Evolutionary conservation across 2,888 invertebrate species (phyloP).

Genomic region (Pseudanteris insignis): DNA sequence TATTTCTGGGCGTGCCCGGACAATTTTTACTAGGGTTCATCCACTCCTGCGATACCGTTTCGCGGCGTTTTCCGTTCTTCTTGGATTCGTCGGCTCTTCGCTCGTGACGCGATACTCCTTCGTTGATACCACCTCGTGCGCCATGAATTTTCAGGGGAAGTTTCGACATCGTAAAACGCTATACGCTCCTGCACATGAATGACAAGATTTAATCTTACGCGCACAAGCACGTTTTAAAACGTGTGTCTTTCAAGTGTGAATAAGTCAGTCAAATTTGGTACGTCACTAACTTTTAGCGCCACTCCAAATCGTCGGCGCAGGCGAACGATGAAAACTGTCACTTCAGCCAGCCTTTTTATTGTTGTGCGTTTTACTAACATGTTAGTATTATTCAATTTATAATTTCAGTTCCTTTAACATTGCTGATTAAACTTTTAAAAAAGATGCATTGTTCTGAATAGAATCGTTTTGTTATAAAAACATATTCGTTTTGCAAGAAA

Average conservation of each 20-base stretch:
- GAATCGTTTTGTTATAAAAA: no score
- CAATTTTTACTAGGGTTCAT: no score
- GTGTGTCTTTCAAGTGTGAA: slow-evolving; percentile 20
- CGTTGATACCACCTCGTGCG: slow-evolving; percentile 22
- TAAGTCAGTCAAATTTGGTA: slow-evolving; percentile 24
- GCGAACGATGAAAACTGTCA: slow-evolving; percentile 14
- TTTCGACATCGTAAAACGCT: slow-evolving; percentile 25
- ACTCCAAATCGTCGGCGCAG: slow-evolving; percentile 7
- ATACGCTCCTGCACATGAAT: slow-evolving; percentile 20
- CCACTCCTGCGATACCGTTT: no score
- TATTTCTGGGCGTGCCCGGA: no score
- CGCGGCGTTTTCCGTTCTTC: slow-evolving; percentile 4
- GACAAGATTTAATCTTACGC: slow-evolving; percentile 29
- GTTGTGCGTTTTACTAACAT: no score
- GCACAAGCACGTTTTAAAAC: slow-evolving; percentile 20
- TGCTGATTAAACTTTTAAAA: no score
- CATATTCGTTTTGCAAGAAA: no score
- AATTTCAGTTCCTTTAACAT: no score
- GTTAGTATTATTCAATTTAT: no score
- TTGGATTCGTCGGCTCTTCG: slow-evolving; percentile 18
- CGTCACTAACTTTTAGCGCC: slow-evolving; percentile 11
- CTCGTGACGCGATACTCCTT: slow-evolving; percentile 13
- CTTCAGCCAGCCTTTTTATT: no score
- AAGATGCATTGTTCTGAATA: no score
- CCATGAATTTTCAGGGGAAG: slow-evolving; percentile 27